phyloP scores from a whole-genome alignment of 2,113 vertebrate species.

The Clarias gariepinus region DNA sequence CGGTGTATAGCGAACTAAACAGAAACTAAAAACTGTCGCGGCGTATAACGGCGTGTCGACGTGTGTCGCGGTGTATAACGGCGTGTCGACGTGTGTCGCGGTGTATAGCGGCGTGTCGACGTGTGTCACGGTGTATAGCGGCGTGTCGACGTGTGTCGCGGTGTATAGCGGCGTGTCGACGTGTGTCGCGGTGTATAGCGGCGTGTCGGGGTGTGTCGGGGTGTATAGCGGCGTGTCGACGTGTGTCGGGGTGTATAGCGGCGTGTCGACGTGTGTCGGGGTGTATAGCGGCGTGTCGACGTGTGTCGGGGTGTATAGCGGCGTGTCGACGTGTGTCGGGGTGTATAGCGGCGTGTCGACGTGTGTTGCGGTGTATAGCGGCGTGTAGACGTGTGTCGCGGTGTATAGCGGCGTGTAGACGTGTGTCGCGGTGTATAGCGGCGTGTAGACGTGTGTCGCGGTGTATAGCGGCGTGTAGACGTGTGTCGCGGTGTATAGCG shows the following conservation, averaged over 20 bases:
- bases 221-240: not conserved
- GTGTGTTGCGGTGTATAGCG: not conserved
- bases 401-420: not conserved
- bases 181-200: not conserved
- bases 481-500: not conserved
- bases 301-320: not conserved
- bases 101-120: not conserved
- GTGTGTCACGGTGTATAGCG: not conserved
- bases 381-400: not conserved
- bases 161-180: not conserved
- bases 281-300: not conserved
- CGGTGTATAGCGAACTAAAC: too few relatives aligned
- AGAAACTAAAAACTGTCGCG: too few relatives aligned
- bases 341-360: not conserved
- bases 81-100: not conserved
- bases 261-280: not conserved
- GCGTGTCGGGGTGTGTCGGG: not conserved
- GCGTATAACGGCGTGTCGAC: not conserved
- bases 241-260: not conserved
- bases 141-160: not conserved
- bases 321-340: not conserved
- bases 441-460: not conserved
- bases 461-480: not conserved
- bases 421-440: not conserved
- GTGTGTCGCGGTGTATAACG: not conserved